These are phyloP conservation scores for Cetoscarus ocellatus DNA, from an alignment of 2,797 vertebrate species.

Conservation along the genomic window DNA sequence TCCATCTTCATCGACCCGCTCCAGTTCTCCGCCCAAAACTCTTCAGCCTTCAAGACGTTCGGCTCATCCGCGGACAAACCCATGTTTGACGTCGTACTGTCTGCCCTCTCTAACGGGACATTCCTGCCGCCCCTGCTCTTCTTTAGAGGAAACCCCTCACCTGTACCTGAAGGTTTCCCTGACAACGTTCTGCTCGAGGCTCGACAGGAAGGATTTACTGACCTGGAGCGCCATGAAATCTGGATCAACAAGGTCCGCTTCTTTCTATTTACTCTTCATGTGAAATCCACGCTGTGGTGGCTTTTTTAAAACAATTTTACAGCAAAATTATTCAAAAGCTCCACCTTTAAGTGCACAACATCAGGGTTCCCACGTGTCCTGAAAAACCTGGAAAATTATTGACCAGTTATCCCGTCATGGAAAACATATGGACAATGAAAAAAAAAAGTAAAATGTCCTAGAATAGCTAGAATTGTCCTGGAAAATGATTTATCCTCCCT, in stretches of 20 bases:
- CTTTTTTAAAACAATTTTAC: no score
- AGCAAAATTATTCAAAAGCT: no score
- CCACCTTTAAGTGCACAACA: no score
- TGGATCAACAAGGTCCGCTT: conserved; percentile 83
- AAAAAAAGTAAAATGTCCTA: no score
- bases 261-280: background rate
- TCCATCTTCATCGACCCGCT: conserved; percentile 87
- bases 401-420: no score
- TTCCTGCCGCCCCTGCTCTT: conserved; percentile 88
- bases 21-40: conserved; percentile 56
- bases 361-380: no score
- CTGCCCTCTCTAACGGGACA: conserved; percentile 87
- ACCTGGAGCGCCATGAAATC: conserved; percentile 83
- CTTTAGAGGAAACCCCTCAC: conserved; percentile 68
- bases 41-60: conserved; percentile 83
- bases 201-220: conserved; percentile 79
- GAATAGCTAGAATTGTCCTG: no score
- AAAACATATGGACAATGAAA: no score
- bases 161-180: conserved; percentile 77
- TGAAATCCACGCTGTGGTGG: background rate
- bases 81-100: conserved; percentile 86
- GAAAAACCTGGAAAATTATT: no score
- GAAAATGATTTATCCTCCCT: no score
- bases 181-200: conserved; percentile 85
- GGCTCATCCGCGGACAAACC: conserved; percentile 74